phyloP scores from a whole-genome alignment of 2,888 invertebrate genomes.

The Hylaea fasciaria region DNA sequence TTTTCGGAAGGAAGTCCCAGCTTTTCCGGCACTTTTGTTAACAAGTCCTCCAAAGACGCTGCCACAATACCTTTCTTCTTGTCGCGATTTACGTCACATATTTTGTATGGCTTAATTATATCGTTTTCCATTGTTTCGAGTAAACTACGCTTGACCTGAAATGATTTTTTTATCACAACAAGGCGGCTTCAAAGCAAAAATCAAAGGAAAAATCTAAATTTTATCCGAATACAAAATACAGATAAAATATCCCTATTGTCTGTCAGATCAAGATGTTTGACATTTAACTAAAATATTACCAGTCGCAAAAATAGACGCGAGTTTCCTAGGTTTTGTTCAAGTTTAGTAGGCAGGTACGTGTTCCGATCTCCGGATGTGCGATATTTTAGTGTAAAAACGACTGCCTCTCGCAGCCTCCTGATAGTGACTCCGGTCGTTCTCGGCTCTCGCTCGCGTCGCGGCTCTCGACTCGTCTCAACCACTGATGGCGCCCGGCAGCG shows the following conservation, averaged over 20 bases:
- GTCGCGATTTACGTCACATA: constrained; percentile 91
- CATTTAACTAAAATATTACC: constrained; percentile 42
- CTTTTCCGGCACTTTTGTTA: constrained; percentile 90
- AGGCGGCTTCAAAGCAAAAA: too few relatives aligned
- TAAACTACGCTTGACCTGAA: constrained; percentile 16
- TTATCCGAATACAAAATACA: constrained; percentile 20
- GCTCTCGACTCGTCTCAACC: too few relatives aligned
- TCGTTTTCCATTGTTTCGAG: constrained; percentile 83
- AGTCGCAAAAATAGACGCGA: constrained; percentile 32
- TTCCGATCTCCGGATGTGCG: constrained; percentile 4
- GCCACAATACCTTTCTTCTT: constrained; percentile 94
- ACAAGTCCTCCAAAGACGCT: constrained; percentile 90
- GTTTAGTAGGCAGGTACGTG: not conserved
- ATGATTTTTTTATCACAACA: not conserved
- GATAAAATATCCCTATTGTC: constrained; percentile 27
- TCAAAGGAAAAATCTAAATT: too few relatives aligned
- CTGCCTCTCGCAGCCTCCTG: constrained; percentile 57
- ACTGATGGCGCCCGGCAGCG: constrained; percentile 6
- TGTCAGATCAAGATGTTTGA: constrained; percentile 29
- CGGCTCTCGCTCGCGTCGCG: not conserved
- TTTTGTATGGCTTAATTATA: constrained; percentile 89
- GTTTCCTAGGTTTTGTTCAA: not conserved
- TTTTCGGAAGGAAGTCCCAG: constrained; percentile 86
- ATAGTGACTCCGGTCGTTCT: constrained; percentile 55
- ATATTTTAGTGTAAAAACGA: constrained; percentile 42